Percentiles rank a stretch among this genome's conserved stretches.
These are phyloP conservation scores for Sternotherus odoratus DNA, from an alignment of 2,797 vertebrate genomes.

Conservation along the genomic window DNA sequence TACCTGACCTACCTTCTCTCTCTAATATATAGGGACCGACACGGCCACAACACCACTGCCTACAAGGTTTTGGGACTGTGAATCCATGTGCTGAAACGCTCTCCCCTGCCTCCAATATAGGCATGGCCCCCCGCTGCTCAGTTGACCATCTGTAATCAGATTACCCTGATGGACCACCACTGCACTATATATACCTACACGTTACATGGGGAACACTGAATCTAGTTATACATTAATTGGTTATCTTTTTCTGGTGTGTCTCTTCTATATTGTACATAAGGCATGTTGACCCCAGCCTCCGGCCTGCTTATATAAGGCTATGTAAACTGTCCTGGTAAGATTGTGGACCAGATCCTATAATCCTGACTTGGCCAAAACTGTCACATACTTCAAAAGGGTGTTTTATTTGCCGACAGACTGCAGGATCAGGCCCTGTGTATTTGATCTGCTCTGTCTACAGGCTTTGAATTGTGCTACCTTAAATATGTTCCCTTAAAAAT, in stretches of 20 bases:
- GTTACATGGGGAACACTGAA: no score
- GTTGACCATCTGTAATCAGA: no score
- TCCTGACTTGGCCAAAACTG: background rate
- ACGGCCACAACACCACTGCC: no score
- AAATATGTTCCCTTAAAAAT: background rate
- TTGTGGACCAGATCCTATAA: background rate
- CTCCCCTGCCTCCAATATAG: no score
- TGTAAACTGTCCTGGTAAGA: background rate
- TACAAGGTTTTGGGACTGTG: background rate
- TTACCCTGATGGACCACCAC: no score
- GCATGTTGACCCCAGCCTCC: background rate
- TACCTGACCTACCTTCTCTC: no score
- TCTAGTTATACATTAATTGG: background rate
- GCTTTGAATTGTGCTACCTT: rapidly evolving
- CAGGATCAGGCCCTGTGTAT: background rate
- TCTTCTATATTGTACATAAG: background rate
- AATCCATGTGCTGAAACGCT: background rate
- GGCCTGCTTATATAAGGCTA: background rate
- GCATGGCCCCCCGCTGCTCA: no score
- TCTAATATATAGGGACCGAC: no score
- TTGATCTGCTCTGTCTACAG: background rate
- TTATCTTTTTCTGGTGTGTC: background rate
- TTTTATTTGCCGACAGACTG: background rate
- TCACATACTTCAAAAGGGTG: background rate
- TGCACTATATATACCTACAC: no score